Evolutionary conservation across 2,888 invertebrate genomes (phyloP).

Genomic region (Pseudoips prasinana): DNA sequence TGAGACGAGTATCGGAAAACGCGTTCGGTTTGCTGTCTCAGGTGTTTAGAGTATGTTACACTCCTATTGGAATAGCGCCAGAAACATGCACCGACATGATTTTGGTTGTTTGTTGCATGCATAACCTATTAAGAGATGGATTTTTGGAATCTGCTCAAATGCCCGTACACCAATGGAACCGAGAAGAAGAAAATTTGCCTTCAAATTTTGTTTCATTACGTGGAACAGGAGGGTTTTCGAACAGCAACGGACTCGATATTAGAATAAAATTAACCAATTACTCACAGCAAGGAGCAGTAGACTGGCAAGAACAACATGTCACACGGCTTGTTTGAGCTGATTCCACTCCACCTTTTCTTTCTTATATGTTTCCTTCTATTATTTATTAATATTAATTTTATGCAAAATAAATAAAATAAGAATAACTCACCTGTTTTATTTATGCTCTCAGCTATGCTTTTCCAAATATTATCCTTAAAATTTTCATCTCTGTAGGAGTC

Average conservation of each 20-base stretch:
- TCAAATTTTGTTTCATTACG: too few species aligned
- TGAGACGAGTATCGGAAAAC: conserved; percentile 19
- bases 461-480: too few species aligned
- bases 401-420: too few species aligned
- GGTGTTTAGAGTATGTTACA: conserved; percentile 28
- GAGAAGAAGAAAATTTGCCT: conserved; percentile 10
- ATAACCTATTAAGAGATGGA: conserved; percentile 22
- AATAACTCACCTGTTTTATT: too few species aligned
- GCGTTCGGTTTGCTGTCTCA: conserved; percentile 23
- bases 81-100: conserved; percentile 19
- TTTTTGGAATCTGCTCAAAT: conserved; percentile 15
- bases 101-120: conserved; percentile 24
- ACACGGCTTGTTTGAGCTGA: too few species aligned
- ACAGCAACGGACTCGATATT: conserved; percentile 17
- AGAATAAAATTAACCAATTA: conserved; percentile 5
- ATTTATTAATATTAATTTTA: too few species aligned
- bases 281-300: conserved; percentile 9
- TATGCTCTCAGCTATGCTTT: too few species aligned
- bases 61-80: conserved; percentile 24
- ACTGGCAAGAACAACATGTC: too few species aligned
- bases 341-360: too few species aligned
- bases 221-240: conserved; percentile 11
- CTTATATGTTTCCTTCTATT: too few species aligned
- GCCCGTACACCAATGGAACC: conserved; percentile 2
- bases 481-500: conserved; percentile 11